Evolutionary conservation across 2,113 vertebrate species (phyloP).

Genomic region (Bungarus multicinctus): DNA sequence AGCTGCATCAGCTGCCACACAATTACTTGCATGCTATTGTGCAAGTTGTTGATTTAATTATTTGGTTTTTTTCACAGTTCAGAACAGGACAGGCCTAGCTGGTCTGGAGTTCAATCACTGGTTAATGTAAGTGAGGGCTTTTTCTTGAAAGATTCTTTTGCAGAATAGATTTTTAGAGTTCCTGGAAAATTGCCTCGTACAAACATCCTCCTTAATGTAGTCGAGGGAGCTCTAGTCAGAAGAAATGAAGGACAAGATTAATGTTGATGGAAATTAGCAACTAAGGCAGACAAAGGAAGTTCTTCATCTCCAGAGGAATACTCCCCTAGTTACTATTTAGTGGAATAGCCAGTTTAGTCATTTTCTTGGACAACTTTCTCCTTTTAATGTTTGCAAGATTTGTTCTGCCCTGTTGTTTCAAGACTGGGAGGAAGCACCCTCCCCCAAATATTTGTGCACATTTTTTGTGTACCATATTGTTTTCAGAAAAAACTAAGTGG

Average conservation of each 20-base stretch:
- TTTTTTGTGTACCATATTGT: neutral
- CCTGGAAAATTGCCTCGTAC: neutral
- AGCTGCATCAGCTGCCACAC: neutral
- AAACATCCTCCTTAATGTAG: neutral
- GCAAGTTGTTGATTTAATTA: neutral
- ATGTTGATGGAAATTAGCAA: neutral
- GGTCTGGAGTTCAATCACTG: neutral
- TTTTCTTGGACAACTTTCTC: neutral
- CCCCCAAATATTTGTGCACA: neutral
- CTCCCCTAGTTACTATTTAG: neutral
- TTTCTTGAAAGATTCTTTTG: neutral
- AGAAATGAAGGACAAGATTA: neutral
- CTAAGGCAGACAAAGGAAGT: neutral
- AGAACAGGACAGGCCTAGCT: neutral
- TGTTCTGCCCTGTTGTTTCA: neutral
- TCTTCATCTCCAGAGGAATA: neutral
- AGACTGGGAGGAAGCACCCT: neutral
- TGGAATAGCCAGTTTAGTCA: neutral
- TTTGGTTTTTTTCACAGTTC: neutral
- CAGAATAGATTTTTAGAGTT: neutral
- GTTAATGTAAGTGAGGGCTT: neutral
- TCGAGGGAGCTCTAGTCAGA: neutral
- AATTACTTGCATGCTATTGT: neutral
- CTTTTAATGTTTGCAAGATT: neutral
- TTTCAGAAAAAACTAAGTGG: neutral